These are phyloP conservation scores for Myotis brandtii DNA, from an alignment of 2,113 vertebrate genomes.

Conservation along the genomic window DNA sequence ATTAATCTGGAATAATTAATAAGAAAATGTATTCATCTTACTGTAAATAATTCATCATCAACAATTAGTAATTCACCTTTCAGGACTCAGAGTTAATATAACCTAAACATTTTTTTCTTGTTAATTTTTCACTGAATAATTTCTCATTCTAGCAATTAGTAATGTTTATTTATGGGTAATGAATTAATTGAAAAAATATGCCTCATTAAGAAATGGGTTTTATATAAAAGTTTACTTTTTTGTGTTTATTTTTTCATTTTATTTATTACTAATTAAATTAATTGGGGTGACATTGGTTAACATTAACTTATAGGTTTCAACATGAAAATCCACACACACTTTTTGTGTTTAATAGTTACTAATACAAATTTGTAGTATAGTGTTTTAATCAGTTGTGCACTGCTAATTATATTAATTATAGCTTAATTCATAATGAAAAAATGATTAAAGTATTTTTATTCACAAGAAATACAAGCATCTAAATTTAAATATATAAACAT, in stretches of 20 bases:
- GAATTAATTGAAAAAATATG: neutral
- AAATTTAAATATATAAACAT: neutral
- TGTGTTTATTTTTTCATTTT: too few relatives aligned
- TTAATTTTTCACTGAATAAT: conserved; percentile 22
- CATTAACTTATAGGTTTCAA: too few relatives aligned
- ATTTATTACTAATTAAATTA: too few relatives aligned
- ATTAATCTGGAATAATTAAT: conserved; percentile 52
- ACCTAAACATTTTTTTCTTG: neutral
- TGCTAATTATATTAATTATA: neutral
- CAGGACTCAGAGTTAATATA: neutral
- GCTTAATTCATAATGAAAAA: neutral
- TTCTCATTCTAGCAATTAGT: neutral
- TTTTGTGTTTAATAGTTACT: neutral
- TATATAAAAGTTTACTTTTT: conserved; percentile 38
- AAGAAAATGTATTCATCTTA: neutral
- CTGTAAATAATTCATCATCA: conserved; percentile 19
- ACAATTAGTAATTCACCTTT: conserved; percentile 42
- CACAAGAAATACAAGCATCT: neutral
- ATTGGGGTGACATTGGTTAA: too few relatives aligned
- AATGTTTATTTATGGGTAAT: conserved; percentile 26
- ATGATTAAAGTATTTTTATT: neutral
- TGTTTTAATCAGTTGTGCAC: neutral
- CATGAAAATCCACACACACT: neutral
- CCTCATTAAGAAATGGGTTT: neutral
- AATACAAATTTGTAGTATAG: neutral